phyloP scores from a whole-genome alignment of 2,888 invertebrate species.

The Cephalotes varians region DNA sequence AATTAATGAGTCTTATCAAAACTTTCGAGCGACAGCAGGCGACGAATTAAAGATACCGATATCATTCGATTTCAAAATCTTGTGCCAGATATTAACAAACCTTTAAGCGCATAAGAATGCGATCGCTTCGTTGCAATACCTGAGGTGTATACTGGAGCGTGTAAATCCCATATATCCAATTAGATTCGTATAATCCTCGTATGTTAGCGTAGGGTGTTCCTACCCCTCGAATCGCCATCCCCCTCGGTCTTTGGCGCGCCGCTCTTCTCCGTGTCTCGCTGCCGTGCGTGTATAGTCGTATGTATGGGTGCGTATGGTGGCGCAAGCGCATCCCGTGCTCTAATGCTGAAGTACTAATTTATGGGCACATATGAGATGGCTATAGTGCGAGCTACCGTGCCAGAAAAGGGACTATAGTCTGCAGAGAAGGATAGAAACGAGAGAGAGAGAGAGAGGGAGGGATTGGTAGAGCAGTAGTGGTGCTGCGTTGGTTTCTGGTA shows the following conservation, averaged over 20 bases:
- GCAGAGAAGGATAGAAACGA: constrained; percentile 53
- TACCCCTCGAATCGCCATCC: constrained; percentile 66
- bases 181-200: constrained; percentile 84
- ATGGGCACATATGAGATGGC: constrained; percentile 81
- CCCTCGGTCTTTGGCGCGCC: constrained; percentile 37
- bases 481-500: constrained; percentile 20
- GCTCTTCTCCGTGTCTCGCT: constrained; percentile 25
- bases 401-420: constrained; percentile 79
- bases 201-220: constrained; percentile 77
- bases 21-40: neutral
- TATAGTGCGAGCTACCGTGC: constrained; percentile 72
- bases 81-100: constrained; percentile 53
- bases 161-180: constrained; percentile 84
- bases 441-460: constrained; percentile 13
- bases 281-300: neutral
- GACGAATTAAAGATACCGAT: neutral
- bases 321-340: constrained; percentile 77
- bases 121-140: constrained; percentile 72
- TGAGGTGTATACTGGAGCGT: constrained; percentile 70
- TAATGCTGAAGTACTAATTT: constrained; percentile 85
- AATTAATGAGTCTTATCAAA: neutral
- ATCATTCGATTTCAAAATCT: constrained; percentile 25
- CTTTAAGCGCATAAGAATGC: constrained; percentile 61
- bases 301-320: constrained; percentile 59
- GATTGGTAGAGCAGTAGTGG: constrained; percentile 34